Conservation (phyloP, 2,888 invertebrate genomes). For the Saturnia japonica region DNA sequence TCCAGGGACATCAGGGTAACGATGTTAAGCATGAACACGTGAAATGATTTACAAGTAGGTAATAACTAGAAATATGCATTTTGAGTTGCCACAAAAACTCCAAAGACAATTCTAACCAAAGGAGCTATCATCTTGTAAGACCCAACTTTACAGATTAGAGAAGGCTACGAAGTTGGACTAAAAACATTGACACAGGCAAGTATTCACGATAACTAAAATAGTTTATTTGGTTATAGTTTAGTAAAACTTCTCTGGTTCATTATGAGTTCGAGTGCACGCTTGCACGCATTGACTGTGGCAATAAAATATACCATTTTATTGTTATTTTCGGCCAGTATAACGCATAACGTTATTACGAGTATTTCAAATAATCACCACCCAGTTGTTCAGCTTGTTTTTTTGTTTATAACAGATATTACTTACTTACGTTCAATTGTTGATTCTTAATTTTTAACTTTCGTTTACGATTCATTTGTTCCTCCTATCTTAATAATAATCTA, state of each 20-base stretch:
- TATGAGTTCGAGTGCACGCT: conserved; percentile 50
- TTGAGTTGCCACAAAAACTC: too few species aligned
- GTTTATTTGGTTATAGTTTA: conserved; percentile 58
- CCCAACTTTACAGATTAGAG: too few species aligned
- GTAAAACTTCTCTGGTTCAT: conserved; percentile 62
- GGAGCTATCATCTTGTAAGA: too few species aligned
- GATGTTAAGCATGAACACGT: too few species aligned
- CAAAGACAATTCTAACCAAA: too few species aligned
- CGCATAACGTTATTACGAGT: conserved; percentile 44
- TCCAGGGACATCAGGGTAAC: too few species aligned
- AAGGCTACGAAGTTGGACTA: too few species aligned
- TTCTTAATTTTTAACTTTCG: conserved; percentile 1
- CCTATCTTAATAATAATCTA: neutral
- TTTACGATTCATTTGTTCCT: neutral
- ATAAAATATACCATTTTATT: conserved; percentile 66
- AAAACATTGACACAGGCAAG: too few species aligned
- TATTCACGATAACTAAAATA: conserved; percentile 43
- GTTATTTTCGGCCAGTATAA: conserved; percentile 52
- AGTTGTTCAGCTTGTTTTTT: conserved; percentile 16
- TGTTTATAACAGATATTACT: neutral
- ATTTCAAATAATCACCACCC: conserved; percentile 37
- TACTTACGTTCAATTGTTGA: neutral
- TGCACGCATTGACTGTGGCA: conserved; percentile 52
- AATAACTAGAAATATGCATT: too few species aligned
- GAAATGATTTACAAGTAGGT: too few species aligned